These are phyloP conservation scores for Diogma glabrata DNA, from an alignment of 2,888 invertebrate species.

Conservation along the genomic window DNA sequence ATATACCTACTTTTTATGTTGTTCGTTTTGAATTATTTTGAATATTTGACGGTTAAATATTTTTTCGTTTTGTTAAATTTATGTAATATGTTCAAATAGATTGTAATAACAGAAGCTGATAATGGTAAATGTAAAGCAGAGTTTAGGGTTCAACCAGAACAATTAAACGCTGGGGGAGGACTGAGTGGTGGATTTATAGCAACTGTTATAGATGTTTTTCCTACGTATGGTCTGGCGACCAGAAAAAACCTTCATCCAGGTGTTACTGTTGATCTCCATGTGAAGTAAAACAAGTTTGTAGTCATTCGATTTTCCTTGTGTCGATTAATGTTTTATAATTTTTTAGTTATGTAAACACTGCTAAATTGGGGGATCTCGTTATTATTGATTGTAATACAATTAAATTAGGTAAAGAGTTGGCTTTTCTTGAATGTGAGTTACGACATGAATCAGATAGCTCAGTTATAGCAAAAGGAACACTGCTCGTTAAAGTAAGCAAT, in stretches of 20 bases:
- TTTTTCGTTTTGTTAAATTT: too few relatives aligned
- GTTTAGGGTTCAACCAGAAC: constrained; percentile 59
- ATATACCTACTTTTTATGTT: too few relatives aligned
- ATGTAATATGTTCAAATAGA: too few relatives aligned
- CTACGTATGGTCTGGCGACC: constrained; percentile 66
- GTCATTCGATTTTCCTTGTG: too few relatives aligned
- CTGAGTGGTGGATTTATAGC: constrained; percentile 81
- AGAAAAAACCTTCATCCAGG: constrained; percentile 53
- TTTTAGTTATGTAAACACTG: constrained; percentile 71
- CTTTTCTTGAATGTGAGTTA: constrained; percentile 70
- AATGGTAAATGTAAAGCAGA: constrained; percentile 64
- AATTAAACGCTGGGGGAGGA: constrained; percentile 62
- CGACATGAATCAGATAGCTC: constrained; percentile 60
- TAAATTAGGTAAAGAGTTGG: constrained; percentile 65
- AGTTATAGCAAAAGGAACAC: constrained; percentile 71
- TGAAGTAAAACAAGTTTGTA: too few relatives aligned
- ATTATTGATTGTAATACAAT: constrained; percentile 66
- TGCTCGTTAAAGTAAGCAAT: too few relatives aligned
- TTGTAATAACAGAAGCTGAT: constrained; percentile 43
- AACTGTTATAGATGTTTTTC: constrained; percentile 58
- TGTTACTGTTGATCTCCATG: constrained; percentile 71
- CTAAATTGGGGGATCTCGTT: constrained; percentile 66
- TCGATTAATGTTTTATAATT: too few relatives aligned
- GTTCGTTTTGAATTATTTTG: too few relatives aligned
- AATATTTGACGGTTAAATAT: too few relatives aligned